Evolutionary conservation across 2,797 vertebrate species (phyloP).

Genomic region (Borostomias antarcticus): DNA sequence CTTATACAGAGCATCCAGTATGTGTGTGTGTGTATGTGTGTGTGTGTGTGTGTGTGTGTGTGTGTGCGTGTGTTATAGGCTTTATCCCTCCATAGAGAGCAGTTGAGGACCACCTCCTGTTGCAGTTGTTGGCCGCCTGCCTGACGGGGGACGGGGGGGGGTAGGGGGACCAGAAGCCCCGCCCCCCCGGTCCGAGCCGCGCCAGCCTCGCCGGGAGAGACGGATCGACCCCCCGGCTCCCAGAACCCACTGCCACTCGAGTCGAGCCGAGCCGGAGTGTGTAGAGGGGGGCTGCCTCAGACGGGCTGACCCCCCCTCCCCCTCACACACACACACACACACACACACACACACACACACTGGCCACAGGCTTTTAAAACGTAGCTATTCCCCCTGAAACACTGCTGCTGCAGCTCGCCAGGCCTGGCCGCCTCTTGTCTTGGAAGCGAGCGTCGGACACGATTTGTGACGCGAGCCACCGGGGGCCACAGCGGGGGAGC

Average conservation of each 20-base stretch:
- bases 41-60: conserved; percentile 14
- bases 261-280: conserved; percentile 44
- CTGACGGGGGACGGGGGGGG: conserved; percentile 61
- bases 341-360: conserved; percentile 13
- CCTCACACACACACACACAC: neutral
- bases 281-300: conserved; percentile 47
- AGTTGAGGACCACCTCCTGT: conserved; percentile 22
- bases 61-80: conserved; percentile 7
- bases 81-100: conserved; percentile 3
- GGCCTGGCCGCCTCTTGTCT: conserved; percentile 45
- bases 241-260: conserved; percentile 31
- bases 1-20: conserved; percentile 39
- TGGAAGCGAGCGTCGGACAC: conserved; percentile 41
- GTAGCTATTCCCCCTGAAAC: conserved; percentile 35
- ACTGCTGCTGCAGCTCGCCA: conserved; percentile 24
- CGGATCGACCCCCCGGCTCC: conserved; percentile 29
- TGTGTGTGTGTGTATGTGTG: conserved; percentile 18
- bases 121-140: conserved; percentile 45
- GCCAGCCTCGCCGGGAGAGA: conserved; percentile 16
- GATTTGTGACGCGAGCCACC: conserved; percentile 51
- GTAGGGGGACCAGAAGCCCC: no score
- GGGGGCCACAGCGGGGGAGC: conserved; percentile 14
- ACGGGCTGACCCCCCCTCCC: no score
- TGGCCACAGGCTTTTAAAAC: conserved; percentile 38
- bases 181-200: conserved; percentile 40